Percentiles rank a stretch among this genome's conserved stretches.
These are phyloP conservation scores for Cosmorhoe ocellata DNA, from an alignment of 2,888 invertebrate genomes.

Conservation along the genomic window DNA sequence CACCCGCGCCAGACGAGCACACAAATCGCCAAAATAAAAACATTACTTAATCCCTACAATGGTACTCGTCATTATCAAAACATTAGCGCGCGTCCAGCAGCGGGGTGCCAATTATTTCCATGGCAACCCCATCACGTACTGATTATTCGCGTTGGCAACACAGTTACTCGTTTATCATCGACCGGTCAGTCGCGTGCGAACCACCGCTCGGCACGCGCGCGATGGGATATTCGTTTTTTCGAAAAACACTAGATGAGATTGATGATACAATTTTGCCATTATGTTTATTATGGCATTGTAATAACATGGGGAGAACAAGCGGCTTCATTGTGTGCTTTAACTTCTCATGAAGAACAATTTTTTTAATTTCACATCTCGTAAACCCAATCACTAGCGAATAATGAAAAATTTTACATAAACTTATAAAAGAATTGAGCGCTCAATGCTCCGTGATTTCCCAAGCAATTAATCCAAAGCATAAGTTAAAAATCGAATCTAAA, in stretches of 20 bases:
- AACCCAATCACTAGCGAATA: not conserved
- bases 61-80: constrained; percentile 77
- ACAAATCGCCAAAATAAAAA: constrained; percentile 72
- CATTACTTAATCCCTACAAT: constrained; percentile 66
- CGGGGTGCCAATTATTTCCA: constrained; percentile 79
- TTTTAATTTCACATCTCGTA: not conserved
- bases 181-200: constrained; percentile 58
- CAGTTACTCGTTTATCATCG: constrained; percentile 64
- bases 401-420: constrained; percentile 7
- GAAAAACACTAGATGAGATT: constrained; percentile 43
- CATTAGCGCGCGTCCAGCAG: constrained; percentile 70
- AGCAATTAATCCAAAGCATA: constrained; percentile 19
- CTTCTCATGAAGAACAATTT: not conserved
- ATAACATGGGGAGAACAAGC: constrained; percentile 18
- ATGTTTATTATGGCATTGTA: constrained; percentile 33
- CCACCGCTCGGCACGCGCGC: constrained; percentile 42
- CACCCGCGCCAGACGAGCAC: constrained; percentile 38
- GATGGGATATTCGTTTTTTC: constrained; percentile 42
- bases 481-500: constrained; percentile 19
- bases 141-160: constrained; percentile 68
- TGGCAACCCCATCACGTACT: constrained; percentile 72
- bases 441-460: constrained; percentile 11
- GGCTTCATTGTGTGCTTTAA: constrained; percentile 3
- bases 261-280: constrained; percentile 35
- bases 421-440: constrained; percentile 1